These are phyloP conservation scores for Dunckerocampus dactyliophorus DNA, from an alignment of 2,113 vertebrate genomes.

Conservation along the genomic window DNA sequence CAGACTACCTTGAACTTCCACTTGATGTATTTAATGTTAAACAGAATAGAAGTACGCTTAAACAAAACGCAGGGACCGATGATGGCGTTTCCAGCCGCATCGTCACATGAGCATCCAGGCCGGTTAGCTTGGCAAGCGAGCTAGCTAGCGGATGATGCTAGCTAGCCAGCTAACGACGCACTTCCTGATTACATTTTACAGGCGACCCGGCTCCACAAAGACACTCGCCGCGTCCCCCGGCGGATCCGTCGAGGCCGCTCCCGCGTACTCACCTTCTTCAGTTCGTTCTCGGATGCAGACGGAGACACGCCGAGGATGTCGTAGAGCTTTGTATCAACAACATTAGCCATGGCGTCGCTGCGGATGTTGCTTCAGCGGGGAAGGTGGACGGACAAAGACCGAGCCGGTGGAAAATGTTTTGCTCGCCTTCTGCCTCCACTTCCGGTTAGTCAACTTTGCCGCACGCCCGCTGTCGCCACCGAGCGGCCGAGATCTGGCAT, in stretches of 20 bases:
- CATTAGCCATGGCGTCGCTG: slow-evolving; percentile 81
- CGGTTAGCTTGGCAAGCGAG: slow-evolving; percentile 14
- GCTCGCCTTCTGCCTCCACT: slow-evolving; percentile 21
- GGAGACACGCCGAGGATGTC: slow-evolving; percentile 90
- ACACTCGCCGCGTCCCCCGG: not conserved
- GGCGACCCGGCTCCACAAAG: not conserved
- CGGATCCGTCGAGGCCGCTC: not conserved
- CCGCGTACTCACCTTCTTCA: slow-evolving; percentile 82
- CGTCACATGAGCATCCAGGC: slow-evolving; percentile 27
- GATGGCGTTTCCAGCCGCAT: not conserved
- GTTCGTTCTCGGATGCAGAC: slow-evolving; percentile 85
- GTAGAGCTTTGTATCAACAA: slow-evolving; percentile 88
- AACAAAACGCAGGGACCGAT: not conserved
- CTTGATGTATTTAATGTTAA: too few species aligned
- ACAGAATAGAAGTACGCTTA: not conserved
- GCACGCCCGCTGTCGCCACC: slow-evolving; percentile 33
- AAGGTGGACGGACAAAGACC: slow-evolving; percentile 58
- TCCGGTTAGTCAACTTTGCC: slow-evolving; percentile 20
- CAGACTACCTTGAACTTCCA: too few species aligned
- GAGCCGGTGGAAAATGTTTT: slow-evolving; percentile 51
- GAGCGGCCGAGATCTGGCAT: not conserved
- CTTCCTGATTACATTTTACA: slow-evolving; percentile 42
- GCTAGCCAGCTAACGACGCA: slow-evolving; percentile 30
- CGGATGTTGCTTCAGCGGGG: slow-evolving; percentile 38
- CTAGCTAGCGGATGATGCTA: not conserved